Evolutionary conservation across 1,140 invertebrate species (phyloP), one percentile per base, ranked within the genome.

Genomic region (Leptopilina boulardi): DNA sequence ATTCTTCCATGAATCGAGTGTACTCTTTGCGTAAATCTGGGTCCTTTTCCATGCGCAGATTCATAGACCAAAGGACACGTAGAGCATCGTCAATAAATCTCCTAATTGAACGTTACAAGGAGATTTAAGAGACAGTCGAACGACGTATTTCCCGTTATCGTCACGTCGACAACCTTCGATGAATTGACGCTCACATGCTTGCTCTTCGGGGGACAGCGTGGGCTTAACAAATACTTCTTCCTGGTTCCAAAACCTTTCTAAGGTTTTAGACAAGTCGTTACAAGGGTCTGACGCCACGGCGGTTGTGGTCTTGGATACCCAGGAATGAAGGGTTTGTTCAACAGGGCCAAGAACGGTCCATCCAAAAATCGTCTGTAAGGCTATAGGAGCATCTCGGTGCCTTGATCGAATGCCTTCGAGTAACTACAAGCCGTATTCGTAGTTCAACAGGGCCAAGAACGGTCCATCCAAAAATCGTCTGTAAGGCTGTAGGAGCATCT

Each of bases 391-490:
- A n/a, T n/a, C n/a, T n/a, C n/a, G n/a, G n/a, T n/a, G 73, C 77
- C 13, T n/a, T 13, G n/a, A n/a, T n/a, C n/a, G n/a, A n/a, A n/a
- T n/a, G n/a, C n/a, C n/a, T n/a, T n/a, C n/a, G n/a, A n/a, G n/a
- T n/a, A n/a, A n/a, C n/a, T n/a, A n/a, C n/a, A n/a, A n/a, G n/a
- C n/a, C n/a, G n/a, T n/a, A n/a, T n/a, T n/a, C n/a, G n/a, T n/a
- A n/a, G n/a, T n/a, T n/a, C n/a, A n/a, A n/a, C n/a, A n/a, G n/a
- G n/a, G n/a, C 42, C 66, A 2, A 44, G 23, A 13, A 73, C 26
- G 3, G 71, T 71, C 56, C 73, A 78, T 0, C 77, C 77, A 41
- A 78, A 74, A 4, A 74, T 74, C 41, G 72, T 75, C 18, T 75
- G 41, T 30, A 75, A 73, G 8, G 77, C 77, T 3, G 54, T 15